These are phyloP conservation scores for Nemotelus pantherinus DNA, from an alignment of 2,888 invertebrate species.

Conservation along the genomic window DNA sequence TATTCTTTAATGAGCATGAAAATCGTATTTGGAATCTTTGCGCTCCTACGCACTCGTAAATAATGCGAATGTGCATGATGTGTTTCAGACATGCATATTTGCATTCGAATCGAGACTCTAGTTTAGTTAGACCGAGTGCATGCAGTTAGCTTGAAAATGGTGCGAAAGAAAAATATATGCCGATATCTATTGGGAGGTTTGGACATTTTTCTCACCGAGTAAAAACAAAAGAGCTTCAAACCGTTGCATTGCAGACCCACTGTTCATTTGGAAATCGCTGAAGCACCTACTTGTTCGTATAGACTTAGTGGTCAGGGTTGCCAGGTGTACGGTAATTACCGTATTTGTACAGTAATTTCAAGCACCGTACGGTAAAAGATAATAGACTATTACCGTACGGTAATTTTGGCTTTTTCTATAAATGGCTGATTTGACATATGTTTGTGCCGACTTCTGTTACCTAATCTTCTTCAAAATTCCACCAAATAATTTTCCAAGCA, in stretches of 20 bases:
- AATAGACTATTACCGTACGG: no score
- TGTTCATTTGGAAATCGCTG: constrained; percentile 22
- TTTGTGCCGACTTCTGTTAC: no score
- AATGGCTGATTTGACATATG: no score
- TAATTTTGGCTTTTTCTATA: no score
- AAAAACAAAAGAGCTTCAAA: constrained; percentile 1
- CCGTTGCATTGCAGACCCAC: background rate
- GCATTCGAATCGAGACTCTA: background rate
- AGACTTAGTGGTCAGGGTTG: no score
- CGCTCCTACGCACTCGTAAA: constrained; percentile 38
- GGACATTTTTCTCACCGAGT: background rate
- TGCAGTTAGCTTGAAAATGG: constrained; percentile 7
- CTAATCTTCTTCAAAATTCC: no score
- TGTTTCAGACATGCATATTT: background rate
- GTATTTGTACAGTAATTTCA: no score
- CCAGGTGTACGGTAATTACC: no score
- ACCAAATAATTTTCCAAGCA: no score
- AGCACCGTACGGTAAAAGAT: no score
- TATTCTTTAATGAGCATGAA: constrained; percentile 33
- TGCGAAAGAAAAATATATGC: constrained; percentile 30
- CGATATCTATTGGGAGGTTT: constrained; percentile 14
- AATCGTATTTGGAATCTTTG: constrained; percentile 35
- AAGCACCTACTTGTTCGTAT: background rate
- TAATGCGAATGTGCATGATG: background rate
- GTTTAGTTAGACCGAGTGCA: background rate